These are phyloP conservation scores for Silurus asotus DNA, from an alignment of 2,113 vertebrate genomes.

Conservation along the genomic window DNA sequence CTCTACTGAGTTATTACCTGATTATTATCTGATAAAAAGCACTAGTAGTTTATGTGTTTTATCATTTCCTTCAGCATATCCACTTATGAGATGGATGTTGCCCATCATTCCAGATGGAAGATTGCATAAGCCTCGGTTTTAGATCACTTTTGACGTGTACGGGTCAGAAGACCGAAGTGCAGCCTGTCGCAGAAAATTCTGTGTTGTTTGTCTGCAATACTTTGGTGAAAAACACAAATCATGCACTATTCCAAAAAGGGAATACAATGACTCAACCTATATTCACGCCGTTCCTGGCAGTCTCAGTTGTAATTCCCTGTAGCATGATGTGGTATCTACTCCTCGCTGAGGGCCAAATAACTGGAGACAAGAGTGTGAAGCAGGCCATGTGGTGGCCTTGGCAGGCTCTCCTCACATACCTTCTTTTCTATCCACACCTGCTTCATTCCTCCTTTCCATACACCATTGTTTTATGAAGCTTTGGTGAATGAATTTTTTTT, in stretches of 20 bases:
- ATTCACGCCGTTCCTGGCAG: not conserved
- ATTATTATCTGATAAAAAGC: not conserved
- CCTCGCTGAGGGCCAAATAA: not conserved
- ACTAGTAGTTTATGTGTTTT: slow-evolving; percentile 2
- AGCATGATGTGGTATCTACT: slow-evolving; percentile 24
- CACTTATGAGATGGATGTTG: not conserved
- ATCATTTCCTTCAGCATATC: not conserved
- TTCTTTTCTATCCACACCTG: slow-evolving; percentile 48
- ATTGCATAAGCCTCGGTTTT: not conserved
- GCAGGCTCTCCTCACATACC: slow-evolving; percentile 21
- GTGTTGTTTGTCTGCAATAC: not conserved
- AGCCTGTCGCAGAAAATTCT: not conserved
- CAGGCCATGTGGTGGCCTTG: slow-evolving; percentile 50
- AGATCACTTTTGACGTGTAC: not conserved
- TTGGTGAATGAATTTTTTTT: slow-evolving; percentile 25
- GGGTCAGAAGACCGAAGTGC: not conserved
- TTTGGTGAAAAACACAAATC: not conserved
- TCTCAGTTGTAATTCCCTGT: slow-evolving; percentile 18
- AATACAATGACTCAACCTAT: slow-evolving; percentile 15
- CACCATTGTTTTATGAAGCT: slow-evolving; percentile 27
- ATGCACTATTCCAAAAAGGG: slow-evolving; percentile 15
- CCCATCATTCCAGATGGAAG: not conserved
- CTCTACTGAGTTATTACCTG: not conserved
- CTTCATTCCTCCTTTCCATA: slow-evolving; percentile 17
- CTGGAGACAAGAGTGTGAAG: slow-evolving; percentile 31